Evolutionary conservation across 2,113 vertebrate genomes (phyloP).

Genomic region (Pangasianodon hypophthalmus): DNA sequence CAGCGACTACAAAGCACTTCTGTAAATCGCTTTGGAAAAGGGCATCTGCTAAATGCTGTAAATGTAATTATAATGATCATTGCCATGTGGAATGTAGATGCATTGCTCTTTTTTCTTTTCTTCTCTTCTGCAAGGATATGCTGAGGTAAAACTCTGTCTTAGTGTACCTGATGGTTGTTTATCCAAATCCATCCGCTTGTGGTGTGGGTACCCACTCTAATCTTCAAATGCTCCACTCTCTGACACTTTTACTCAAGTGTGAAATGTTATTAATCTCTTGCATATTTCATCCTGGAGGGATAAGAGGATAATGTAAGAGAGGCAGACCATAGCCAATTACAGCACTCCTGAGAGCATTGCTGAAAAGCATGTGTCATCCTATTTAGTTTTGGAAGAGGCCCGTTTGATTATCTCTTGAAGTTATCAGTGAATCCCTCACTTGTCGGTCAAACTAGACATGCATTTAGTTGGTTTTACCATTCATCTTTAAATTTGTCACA

Average conservation of each 20-base stretch:
- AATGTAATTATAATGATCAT: background rate
- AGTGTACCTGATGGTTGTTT: slow-evolving; percentile 2
- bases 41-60: background rate
- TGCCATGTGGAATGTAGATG: background rate
- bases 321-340: slow-evolving; percentile 30
- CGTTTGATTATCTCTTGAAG: background rate
- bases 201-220: slow-evolving; percentile 33
- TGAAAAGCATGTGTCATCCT: slow-evolving; percentile 33
- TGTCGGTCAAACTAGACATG: background rate
- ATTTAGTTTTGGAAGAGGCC: background rate
- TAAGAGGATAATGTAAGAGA: slow-evolving; percentile 50
- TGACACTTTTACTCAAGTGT: slow-evolving; percentile 52
- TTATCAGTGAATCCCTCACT: background rate
- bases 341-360: slow-evolving; percentile 4
- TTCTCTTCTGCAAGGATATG: background rate
- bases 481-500: background rate
- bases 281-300: slow-evolving; percentile 45
- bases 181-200: slow-evolving; percentile 10
- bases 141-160: background rate
- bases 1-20: background rate
- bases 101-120: background rate
- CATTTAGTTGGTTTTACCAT: background rate
- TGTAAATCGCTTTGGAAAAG: background rate
- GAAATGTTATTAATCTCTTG: slow-evolving; percentile 54
- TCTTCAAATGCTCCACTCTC: slow-evolving; percentile 38